Base-by-base conservation (phyloP, 2,797 vertebrate species). In the Anguilla marmorata region DNA sequence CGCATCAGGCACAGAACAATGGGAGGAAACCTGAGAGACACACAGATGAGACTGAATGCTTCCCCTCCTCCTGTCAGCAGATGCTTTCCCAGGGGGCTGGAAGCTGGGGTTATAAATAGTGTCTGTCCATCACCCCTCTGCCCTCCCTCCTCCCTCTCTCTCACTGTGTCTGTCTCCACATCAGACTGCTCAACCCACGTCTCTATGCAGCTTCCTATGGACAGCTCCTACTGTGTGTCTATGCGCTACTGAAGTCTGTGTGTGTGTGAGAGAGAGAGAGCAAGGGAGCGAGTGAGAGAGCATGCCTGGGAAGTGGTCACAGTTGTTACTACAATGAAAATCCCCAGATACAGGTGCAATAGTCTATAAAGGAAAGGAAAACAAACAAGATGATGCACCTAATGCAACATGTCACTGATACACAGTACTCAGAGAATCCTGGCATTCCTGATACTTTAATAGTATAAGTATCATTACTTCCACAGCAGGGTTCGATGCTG, bases 401-500 rank as follows among this genome's bases (percentile, higher is more conserved):
- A n/a, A 69, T 69, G 63, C 63, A 69, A 69, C 63, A 69, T n/a
- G n/a, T 27, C 24, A 27, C 24, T 69, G 63, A 69, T 69, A 69
- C 24, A 45, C 41, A 45, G 79, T 87, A 89, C 86, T 72, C 87
- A 89, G 45, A 9, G 79, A 82, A 21, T 6, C 8, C 27, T 50
- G 41, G 50, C n/a, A 50, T n/a, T 82, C 79, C 41, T n/a, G 19
- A 6, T 4, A 24, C 1, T 45, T 82, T 48, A 24, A 48, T n/a
- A 33, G 24, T 8, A 24, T 24, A 24, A 19, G 5, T 2, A 24
- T 4, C 4, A 27, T 48, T 19, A 41, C 21, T 86, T 88, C n/a
- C 58, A 45, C 1, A 84, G 48, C 48, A 76, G 87, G 84, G 84
- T 90, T 90, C 37, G 74, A 88, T 87, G 86, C 85, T 5, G 84